Conservation (phyloP, 2,888 invertebrate genomes). For the Papilio elwesi region DNA sequence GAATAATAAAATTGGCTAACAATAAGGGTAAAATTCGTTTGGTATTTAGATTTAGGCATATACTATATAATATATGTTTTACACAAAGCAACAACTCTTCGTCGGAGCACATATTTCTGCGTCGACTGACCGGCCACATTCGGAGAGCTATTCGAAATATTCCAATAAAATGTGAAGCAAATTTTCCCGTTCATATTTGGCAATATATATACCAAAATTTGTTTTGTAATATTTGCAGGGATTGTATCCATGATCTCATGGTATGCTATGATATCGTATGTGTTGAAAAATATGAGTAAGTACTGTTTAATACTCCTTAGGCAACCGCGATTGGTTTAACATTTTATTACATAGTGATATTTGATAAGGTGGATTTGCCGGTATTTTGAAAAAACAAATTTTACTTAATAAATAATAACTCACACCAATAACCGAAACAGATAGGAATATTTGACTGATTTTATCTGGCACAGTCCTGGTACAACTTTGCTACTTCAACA, state of each 20-base stretch:
- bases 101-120: slow-evolving; percentile 52
- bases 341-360: no score
- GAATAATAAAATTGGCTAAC: neutral
- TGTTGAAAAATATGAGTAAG: no score
- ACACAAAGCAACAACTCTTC: slow-evolving; percentile 39
- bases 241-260: neutral
- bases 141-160: slow-evolving; percentile 62
- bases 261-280: neutral
- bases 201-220: slow-evolving; percentile 18
- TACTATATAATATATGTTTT: slow-evolving; percentile 22
- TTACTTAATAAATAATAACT: no score
- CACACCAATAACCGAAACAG: no score
- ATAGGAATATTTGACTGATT: no score
- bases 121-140: slow-evolving; percentile 51
- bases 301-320: no score
- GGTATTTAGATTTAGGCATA: slow-evolving; percentile 17
- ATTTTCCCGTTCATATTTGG: slow-evolving; percentile 16
- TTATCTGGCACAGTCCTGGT: no score
- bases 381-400: no score
- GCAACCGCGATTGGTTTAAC: no score
- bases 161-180: slow-evolving; percentile 58
- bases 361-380: no score
- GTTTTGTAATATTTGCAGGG: slow-evolving; percentile 6
- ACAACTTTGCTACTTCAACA: no score
- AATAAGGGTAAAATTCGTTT: neutral